These are phyloP conservation scores for Takifugu bimaculatus DNA, from an alignment of 2,113 vertebrate genomes.

Conservation along the genomic window DNA sequence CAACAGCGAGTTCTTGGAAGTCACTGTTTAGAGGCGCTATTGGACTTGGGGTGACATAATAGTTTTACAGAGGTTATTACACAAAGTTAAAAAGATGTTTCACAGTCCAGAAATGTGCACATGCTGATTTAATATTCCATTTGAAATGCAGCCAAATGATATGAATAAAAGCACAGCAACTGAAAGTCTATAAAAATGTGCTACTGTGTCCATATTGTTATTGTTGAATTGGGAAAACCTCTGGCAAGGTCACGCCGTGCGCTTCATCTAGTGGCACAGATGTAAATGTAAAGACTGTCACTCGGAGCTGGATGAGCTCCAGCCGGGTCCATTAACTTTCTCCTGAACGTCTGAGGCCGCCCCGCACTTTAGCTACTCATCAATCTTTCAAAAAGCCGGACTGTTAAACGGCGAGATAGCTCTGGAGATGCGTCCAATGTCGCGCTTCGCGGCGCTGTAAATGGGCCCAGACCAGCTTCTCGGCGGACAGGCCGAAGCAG, in stretches of 20 bases:
- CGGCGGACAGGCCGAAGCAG: conserved; percentile 36
- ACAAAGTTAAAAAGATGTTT: background rate
- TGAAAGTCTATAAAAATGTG: conserved; percentile 10
- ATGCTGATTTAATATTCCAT: background rate
- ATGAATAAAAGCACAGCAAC: conserved; percentile 7
- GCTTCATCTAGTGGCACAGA: conserved; percentile 41
- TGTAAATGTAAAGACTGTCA: conserved; percentile 12
- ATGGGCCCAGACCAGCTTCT: conserved; percentile 38
- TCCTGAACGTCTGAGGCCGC: conserved; percentile 30
- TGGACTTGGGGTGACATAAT: no score
- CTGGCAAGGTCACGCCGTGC: conserved; percentile 12
- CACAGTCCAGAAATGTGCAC: background rate
- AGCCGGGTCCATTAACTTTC: conserved; percentile 44
- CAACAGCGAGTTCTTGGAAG: no score
- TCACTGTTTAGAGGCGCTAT: no score
- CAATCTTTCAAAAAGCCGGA: conserved; percentile 52
- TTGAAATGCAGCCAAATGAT: background rate
- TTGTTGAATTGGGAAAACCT: background rate
- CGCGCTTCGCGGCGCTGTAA: conserved; percentile 18
- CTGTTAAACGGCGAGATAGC: conserved; percentile 34
- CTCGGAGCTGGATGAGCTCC: conserved; percentile 23
- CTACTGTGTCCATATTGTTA: conserved; percentile 13
- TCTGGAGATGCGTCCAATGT: conserved; percentile 20
- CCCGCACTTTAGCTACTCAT: conserved; percentile 36
- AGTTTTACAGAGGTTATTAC: background rate